phyloP scores from a whole-genome alignment of 2,797 vertebrate genomes.

The Cetoscarus ocellatus region DNA sequence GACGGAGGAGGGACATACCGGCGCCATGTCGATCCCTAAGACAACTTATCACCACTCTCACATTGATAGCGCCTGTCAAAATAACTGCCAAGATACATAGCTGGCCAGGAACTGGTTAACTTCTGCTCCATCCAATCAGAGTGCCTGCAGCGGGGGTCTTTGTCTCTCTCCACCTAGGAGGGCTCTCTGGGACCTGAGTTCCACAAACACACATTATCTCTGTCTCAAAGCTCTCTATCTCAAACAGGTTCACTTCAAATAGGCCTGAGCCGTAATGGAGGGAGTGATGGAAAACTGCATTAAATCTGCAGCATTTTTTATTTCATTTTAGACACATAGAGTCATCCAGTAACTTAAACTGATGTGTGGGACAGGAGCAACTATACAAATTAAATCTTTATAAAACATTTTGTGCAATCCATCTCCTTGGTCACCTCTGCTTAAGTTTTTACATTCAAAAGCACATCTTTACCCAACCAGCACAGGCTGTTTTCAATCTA shows the following conservation, averaged over 20 bases:
- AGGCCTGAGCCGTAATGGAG: neutral
- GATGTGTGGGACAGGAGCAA: neutral
- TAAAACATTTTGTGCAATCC: neutral
- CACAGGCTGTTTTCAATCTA: neutral
- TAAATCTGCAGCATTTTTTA: neutral
- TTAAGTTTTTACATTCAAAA: neutral
- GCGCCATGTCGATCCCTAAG: slow-evolving; percentile 86
- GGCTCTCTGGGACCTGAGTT: slow-evolving; percentile 37
- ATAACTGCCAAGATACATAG: slow-evolving; percentile 87
- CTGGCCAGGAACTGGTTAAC: slow-evolving; percentile 84
- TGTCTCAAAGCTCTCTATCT: slow-evolving; percentile 23
- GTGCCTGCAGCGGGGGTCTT: slow-evolving; percentile 29
- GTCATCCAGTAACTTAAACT: neutral
- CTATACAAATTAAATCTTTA: neutral
- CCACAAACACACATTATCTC: slow-evolving; percentile 55
- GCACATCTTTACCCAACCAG: neutral
- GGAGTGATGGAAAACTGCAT: neutral
- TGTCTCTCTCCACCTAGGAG: slow-evolving; percentile 47
- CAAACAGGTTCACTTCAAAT: slow-evolving; percentile 6
- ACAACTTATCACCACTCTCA: slow-evolving; percentile 85
- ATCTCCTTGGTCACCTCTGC: neutral
- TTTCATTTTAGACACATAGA: neutral
- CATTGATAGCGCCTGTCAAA: slow-evolving; percentile 88
- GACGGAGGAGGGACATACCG: slow-evolving; percentile 81
- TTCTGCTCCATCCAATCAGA: slow-evolving; percentile 60